phyloP scores from a whole-genome alignment of 1,140 invertebrate species.

The Linepithema humile region DNA sequence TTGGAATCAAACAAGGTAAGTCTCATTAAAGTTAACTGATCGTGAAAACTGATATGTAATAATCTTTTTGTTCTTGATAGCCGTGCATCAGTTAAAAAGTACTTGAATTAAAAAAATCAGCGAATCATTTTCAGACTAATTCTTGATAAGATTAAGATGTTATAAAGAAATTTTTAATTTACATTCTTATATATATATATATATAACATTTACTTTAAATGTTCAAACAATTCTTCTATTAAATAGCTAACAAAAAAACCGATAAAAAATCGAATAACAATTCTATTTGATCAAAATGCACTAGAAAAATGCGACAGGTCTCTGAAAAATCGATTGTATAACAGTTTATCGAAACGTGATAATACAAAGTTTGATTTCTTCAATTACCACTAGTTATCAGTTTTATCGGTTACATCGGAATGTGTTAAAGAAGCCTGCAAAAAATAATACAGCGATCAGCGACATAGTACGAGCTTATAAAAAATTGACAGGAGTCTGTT shows the following conservation, averaged over 20 bases:
- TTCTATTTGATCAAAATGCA: not conserved
- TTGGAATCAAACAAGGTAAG: not conserved
- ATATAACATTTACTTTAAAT: too few relatives aligned
- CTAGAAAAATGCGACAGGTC: not conserved
- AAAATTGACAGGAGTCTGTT: not conserved
- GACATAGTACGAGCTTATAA: not conserved
- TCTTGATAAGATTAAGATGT: not conserved
- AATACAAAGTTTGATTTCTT: not conserved
- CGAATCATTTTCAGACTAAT: not conserved
- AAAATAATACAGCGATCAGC: not conserved
- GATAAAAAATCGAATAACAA: not conserved
- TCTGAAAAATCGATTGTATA: not conserved
- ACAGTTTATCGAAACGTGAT: not conserved
- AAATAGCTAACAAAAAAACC: not conserved
- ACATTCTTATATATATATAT: not conserved
- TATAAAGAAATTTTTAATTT: not conserved
- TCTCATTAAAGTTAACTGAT: not conserved
- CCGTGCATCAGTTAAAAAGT: not conserved
- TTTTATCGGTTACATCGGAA: too few relatives aligned
- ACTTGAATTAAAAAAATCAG: not conserved
- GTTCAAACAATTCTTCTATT: not conserved
- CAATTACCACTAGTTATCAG: not conserved
- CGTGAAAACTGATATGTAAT: not conserved
- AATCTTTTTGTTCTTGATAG: not conserved
- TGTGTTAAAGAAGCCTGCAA: too few relatives aligned